Evolutionary conservation across 2,888 invertebrate species (phyloP).

Genomic region (Diadegma fenestrale): DNA sequence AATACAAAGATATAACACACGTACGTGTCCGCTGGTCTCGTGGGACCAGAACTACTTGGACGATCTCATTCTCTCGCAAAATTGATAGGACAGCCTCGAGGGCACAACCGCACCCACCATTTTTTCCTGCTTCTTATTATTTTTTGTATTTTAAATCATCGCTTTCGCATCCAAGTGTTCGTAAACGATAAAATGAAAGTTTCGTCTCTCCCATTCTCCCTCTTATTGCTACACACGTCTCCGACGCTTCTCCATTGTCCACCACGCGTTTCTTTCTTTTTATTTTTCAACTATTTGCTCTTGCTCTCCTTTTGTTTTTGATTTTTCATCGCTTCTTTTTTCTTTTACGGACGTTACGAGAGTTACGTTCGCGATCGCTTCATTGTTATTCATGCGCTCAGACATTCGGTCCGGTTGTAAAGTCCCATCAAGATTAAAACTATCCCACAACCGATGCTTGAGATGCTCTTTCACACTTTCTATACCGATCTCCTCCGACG

Average conservation of each 20-base stretch:
- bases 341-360: conserved; percentile 20
- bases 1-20: not conserved
- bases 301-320: conserved; percentile 4
- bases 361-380: conserved; percentile 19
- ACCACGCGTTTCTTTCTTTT: not conserved
- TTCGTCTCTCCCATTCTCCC: conserved; percentile 27
- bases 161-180: conserved; percentile 44
- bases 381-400: conserved; percentile 55
- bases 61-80: conserved; percentile 41
- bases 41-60: conserved; percentile 15
- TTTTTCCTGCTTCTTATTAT: not conserved
- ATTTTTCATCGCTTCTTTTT: conserved; percentile 17
- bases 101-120: conserved; percentile 50
- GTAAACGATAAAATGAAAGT: conserved; percentile 58
- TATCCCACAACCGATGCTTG: conserved; percentile 34
- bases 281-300: not conserved
- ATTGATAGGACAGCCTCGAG: conserved; percentile 66
- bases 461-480: conserved; percentile 42
- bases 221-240: not conserved
- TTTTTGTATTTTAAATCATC: conserved; percentile 28
- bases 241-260: conserved; percentile 36
- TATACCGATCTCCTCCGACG: conserved; percentile 31
- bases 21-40: conserved; percentile 13
- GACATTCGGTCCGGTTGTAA: conserved; percentile 50
- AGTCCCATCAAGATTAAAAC: conserved; percentile 62